Evolutionary conservation across 2,888 invertebrate genomes (phyloP), one percentile per base, ranked within the genome.

Genomic region (Xiphydria camelus): DNA sequence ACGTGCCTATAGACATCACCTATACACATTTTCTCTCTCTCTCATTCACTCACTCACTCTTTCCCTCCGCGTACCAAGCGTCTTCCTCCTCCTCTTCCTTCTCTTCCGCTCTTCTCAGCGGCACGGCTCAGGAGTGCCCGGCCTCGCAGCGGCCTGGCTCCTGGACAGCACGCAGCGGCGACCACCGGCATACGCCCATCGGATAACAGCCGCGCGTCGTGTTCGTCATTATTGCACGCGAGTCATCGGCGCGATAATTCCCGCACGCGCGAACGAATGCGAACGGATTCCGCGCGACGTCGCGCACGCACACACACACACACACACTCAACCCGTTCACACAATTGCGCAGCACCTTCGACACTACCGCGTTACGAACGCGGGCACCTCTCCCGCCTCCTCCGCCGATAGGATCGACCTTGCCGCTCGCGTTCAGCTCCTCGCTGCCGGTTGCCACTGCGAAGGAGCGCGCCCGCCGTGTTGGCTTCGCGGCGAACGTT

Each of bases 171-270:
- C 47, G n/a, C n/a, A n/a, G n/a, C n/a, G n/a, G n/a, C n/a, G n/a
- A n/a, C n/a, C n/a, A n/a, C n/a, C 47, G 41, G 51, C 55, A 50
- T 49, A 51, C 52, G 48, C 54, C 55, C 56, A 53, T 41, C 44
- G 42, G 54, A 48, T 50, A 53, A 52, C 42, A 44, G 59, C 56
- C 48, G 53, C 57, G 57, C 57, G 52, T 33, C 41, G 47, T 60
- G 58, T 56, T 37, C 52, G 48, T 41, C 56, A 59, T 47, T 48
- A 50, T 54, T 49, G 42, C 47, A 39, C 41, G 38, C 37, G 29
- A 45, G 29, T 46, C 47, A 43, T 41, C 49, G 36, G 44, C 53
- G 46, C 48, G 44, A 49, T 53, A 51, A n/a, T 46, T 49, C 47
- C 33, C 39, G 34, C 49, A 48, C 37, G 49, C 48, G 45, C 54